Percentiles rank a stretch among this genome's conserved stretches.
These are phyloP conservation scores for Chrysemys picta DNA, from an alignment of 2,113 vertebrate species.

Conservation along the genomic window DNA sequence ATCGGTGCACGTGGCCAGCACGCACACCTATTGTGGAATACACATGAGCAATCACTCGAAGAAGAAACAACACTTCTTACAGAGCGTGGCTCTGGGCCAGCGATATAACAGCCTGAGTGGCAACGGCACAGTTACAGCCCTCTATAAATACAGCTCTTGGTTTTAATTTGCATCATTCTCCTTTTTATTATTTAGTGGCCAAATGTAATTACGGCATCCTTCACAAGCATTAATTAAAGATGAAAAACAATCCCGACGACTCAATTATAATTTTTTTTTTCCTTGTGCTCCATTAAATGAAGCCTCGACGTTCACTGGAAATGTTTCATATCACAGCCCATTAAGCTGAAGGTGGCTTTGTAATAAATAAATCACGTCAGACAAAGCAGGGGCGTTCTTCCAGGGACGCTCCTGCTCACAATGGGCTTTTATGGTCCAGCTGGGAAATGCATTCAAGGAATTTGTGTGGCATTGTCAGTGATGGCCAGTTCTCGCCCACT, in stretches of 20 bases:
- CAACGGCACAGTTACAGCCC: not conserved
- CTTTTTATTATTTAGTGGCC: constrained; percentile 55
- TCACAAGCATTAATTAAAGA: constrained; percentile 57
- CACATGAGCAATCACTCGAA: too few relatives aligned
- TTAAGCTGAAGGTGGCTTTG: constrained; percentile 40
- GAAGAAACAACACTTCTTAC: not conserved
- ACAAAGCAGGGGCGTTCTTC: constrained; percentile 33
- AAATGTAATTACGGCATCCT: constrained; percentile 55
- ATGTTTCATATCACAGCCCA: constrained; percentile 65
- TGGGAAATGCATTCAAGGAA: not conserved
- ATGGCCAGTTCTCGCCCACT: too few relatives aligned
- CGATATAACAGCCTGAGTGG: rapidly evolving
- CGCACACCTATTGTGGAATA: too few relatives aligned
- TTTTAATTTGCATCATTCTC: not conserved
- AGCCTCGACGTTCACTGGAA: constrained; percentile 63
- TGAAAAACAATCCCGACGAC: constrained; percentile 62
- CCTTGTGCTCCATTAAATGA: constrained; percentile 65
- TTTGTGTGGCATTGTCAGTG: not conserved
- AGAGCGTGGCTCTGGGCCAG: not conserved
- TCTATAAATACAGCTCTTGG: not conserved
- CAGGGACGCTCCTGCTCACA: not conserved
- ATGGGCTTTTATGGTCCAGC: not conserved
- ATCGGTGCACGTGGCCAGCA: too few relatives aligned
- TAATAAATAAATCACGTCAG: constrained; percentile 57
- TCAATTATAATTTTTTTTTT: constrained; percentile 61